phyloP scores from a whole-genome alignment of 2,888 invertebrate genomes.

The Rhyacophila evoluta region DNA sequence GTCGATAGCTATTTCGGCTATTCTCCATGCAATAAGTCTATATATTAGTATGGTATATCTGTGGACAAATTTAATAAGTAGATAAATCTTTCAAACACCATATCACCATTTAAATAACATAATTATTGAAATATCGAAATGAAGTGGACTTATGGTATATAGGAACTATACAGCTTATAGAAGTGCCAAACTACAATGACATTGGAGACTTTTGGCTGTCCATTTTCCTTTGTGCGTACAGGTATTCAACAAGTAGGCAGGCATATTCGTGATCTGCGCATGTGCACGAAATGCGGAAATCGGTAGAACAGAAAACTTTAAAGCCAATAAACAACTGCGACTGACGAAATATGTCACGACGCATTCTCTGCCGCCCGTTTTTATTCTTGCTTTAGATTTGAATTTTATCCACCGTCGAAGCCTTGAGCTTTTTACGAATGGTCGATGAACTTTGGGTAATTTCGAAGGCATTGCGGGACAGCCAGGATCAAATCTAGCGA shows the following conservation, averaged over 20 bases:
- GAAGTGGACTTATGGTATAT: too few relatives aligned
- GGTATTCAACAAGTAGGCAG: background rate
- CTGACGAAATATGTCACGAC: slow-evolving; percentile 29
- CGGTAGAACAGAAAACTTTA: background rate
- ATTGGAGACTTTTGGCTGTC: too few relatives aligned
- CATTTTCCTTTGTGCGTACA: background rate
- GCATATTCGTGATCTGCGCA: background rate
- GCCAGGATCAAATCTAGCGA: background rate
- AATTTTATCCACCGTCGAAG: background rate
- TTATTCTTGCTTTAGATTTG: background rate
- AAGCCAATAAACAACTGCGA: background rate
- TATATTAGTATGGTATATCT: too few relatives aligned
- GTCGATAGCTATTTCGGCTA: too few relatives aligned
- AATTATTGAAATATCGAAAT: too few relatives aligned
- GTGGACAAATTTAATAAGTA: too few relatives aligned
- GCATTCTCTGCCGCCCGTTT: background rate
- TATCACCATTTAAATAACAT: too few relatives aligned
- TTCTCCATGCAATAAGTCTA: too few relatives aligned
- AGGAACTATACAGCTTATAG: too few relatives aligned
- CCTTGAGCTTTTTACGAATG: slow-evolving; percentile 14
- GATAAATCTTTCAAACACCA: too few relatives aligned
- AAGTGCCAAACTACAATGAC: too few relatives aligned
- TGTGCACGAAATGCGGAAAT: slow-evolving; percentile 28
- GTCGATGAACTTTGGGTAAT: slow-evolving; percentile 1
- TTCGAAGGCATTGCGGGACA: background rate